Base-by-base conservation (phyloP, 1,140 invertebrate species). In the Ptiloglossa arizonensis region DNA sequence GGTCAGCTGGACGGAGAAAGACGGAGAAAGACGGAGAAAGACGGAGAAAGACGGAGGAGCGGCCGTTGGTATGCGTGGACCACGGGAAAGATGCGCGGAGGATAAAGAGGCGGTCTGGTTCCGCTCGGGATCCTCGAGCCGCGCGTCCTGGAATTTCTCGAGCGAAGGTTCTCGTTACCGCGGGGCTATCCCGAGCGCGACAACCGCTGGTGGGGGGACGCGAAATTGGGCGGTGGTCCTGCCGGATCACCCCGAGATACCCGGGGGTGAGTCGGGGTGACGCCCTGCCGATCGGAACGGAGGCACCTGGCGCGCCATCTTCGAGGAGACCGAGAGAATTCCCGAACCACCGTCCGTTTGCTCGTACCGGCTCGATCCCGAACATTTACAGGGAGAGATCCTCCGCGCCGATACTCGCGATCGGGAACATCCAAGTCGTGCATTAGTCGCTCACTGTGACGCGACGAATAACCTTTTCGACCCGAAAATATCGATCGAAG, bases 261-360 rank as follows among this genome's bases (percentile, higher is more conserved):
- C 56, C 63, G 44, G 62, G 80, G 64, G 68, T 83, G 75, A 69
- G 60, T 46, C 50, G 38, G 83, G 81, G 79, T 83, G 81, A 87
- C 79, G 85, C 83, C 88, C 85, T 79, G 80, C 35, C 62, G 73
- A 81, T 85, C 79, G 63, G 85, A 27, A 64, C 84, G 87, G 80
- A 87, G 89, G 82, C 87, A 92, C 92, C 85, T 82, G 83, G 80
- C 72, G 89, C 90, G 91, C 89, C 91, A 92, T 91, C 90, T 92
- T 85, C 79, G 82, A 46, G 83, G 44, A 50, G 79, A 87, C 82
- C 78, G 79, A 73, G 77, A 79, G 78, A 85, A 85, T 85, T 79
- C 44, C 41, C 81, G 24, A 87, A 85, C 79, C 68, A 74, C 46
- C 17, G 27, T 19, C 54, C 63, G 56, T 44, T n/a, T 54, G 11